Evolutionary conservation across 2,113 vertebrate species (phyloP), one percentile per base, ranked within the genome.

Genomic region (Ibidorhyncha struthersii): DNA sequence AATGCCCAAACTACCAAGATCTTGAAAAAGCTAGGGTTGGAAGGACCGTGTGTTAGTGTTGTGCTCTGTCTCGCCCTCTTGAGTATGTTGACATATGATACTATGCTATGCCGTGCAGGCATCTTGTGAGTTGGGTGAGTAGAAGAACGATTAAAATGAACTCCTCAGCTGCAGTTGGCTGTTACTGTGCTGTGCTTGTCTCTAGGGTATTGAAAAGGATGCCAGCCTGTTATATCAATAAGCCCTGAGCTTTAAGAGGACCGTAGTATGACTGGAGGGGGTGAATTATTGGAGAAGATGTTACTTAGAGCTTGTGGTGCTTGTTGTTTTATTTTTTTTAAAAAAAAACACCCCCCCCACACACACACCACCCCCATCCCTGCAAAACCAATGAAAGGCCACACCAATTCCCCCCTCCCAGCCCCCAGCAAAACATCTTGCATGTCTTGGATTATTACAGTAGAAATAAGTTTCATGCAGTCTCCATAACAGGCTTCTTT

Each of bases 81-180:
- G 49, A 50, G 50, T 53, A 7, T 36, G 25, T 41, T 79, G 26
- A 6, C n/a, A 34, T 8, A 10, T 23, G 38, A 27, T 40, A 10
- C 32, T 36, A 62, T 0, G 6, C 18, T 62, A 14, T 0, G 5
- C 21, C 5, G 2, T 27, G 18, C 29, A 19, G 36, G 17, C 20
- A 43, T 25, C 49, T 82, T 18, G 34, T 38, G 30, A 67, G n/a
- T 43, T 85, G 45, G 21, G 21, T 26, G 27, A 36, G 53, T 43
- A 50, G 67, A 67, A 38, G 38, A 66, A 36, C 34, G 62, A 27
- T 71, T 32, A 67, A 73, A 22, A 41, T 40, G 3, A 67, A 56
- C 40, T 69, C 14, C 21, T 78, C 5, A 5, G 10, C 59, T 15
- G 14, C 17, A 40, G 17, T 5, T 84, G 45, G 45, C 34, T 36